Conservation (phyloP, 2,888 invertebrate genomes). For the Allophyes oxyacanthae region DNA sequence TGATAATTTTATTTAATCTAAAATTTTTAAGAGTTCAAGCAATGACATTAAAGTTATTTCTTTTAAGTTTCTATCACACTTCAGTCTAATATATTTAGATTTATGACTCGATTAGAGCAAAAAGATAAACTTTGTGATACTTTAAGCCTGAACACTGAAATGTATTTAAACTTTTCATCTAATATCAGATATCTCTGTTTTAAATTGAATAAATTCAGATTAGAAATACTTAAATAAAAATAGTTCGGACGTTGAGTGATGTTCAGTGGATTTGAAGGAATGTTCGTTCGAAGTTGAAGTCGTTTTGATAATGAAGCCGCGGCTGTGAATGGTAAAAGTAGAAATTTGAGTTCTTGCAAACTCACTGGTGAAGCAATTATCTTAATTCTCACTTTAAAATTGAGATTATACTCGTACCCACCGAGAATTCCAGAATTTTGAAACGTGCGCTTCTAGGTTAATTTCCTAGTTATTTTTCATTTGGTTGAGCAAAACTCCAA, state of each 20-base stretch:
- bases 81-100: slow-evolving; percentile 27
- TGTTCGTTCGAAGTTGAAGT: slow-evolving; percentile 36
- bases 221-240: slow-evolving; percentile 36
- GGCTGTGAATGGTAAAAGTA: slow-evolving; percentile 18
- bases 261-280: slow-evolving; percentile 24
- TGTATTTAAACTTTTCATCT: slow-evolving; percentile 35
- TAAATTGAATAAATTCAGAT: slow-evolving; percentile 38
- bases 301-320: slow-evolving; percentile 41
- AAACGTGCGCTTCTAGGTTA: slow-evolving; percentile 1
- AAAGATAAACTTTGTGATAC: slow-evolving; percentile 27
- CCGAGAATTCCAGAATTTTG: slow-evolving; percentile 17
- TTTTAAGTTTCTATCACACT: not conserved
- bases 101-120: slow-evolving; percentile 35
- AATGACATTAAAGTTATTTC: no score
- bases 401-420: slow-evolving; percentile 13
- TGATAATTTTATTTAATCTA: no score
- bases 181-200: slow-evolving; percentile 23
- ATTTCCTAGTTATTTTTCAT: slow-evolving; percentile 5
- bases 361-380: slow-evolving; percentile 20
- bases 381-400: slow-evolving; percentile 38
- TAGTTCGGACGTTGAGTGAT: slow-evolving; percentile 34
- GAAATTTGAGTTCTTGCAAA: slow-evolving; percentile 30
- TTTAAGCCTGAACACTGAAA: slow-evolving; percentile 24
- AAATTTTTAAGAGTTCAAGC: no score
- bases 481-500: no score